These are phyloP conservation scores for Tetramorium simillimum DNA, from an alignment of 1,140 invertebrate species.

Conservation along the genomic window DNA sequence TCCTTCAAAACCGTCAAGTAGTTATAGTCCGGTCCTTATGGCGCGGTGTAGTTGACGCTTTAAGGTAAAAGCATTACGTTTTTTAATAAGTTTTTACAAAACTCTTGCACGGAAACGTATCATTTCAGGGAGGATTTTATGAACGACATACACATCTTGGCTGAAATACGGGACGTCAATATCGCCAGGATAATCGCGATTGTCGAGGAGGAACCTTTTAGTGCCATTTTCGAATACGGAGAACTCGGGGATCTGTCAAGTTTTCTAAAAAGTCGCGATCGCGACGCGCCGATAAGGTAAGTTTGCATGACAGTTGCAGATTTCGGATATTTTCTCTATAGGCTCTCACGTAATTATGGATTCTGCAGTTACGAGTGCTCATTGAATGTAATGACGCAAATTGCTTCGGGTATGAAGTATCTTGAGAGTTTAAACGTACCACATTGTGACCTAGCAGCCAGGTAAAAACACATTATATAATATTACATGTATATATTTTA, in stretches of 20 bases:
- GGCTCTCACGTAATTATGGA: not conserved
- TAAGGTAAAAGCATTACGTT: conserved; percentile 85
- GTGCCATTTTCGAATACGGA: conserved; percentile 94
- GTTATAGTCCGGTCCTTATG: conserved; percentile 91
- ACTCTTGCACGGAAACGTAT: not conserved
- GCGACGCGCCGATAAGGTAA: conserved; percentile 81
- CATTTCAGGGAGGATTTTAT: conserved; percentile 91
- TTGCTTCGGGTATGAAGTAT: conserved; percentile 95
- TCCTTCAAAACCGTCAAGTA: conserved; percentile 88
- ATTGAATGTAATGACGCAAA: conserved; percentile 93
- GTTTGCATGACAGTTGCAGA: not conserved
- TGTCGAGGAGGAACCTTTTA: conserved; percentile 93
- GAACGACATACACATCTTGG: conserved; percentile 93
- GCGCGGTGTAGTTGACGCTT: conserved; percentile 89
- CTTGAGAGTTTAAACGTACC: conserved; percentile 91
- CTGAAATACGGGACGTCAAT: conserved; percentile 93
- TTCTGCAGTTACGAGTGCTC: conserved; percentile 91
- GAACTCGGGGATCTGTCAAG: conserved; percentile 93
- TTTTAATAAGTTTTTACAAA: not conserved
- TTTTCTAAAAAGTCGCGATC: conserved; percentile 87
- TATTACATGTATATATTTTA: not conserved
- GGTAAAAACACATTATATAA: conserved; percentile 84
- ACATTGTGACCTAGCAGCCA: conserved; percentile 92
- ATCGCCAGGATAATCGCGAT: conserved; percentile 93
- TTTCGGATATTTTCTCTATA: conserved; percentile 3